phyloP scores from a whole-genome alignment of 2,888 invertebrate genomes.

The Pseudococcus jackbeardsleyi region DNA sequence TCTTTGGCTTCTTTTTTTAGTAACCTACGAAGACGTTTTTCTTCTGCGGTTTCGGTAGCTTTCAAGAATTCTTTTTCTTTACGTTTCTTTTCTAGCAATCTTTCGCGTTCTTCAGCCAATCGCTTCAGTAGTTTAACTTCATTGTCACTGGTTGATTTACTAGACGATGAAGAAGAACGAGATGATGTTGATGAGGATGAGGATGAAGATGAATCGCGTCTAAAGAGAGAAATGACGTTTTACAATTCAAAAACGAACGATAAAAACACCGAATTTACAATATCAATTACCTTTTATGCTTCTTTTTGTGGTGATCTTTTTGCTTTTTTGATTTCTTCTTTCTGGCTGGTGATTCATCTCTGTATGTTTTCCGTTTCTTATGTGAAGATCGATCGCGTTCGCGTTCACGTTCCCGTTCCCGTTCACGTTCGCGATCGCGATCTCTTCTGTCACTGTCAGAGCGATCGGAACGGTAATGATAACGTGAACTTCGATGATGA shows the following conservation, averaged over 20 bases:
- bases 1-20: constrained; percentile 94
- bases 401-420: not conserved
- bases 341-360: not conserved
- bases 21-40: constrained; percentile 87
- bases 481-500: not conserved
- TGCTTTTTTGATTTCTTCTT: constrained; percentile 47
- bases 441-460: not conserved
- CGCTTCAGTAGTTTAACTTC: constrained; percentile 79
- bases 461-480: not conserved
- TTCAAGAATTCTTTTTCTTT: constrained; percentile 84
- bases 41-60: constrained; percentile 94
- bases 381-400: not conserved
- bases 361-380: not conserved
- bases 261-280: not conserved
- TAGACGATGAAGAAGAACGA: constrained; percentile 66
- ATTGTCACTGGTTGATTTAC: constrained; percentile 70
- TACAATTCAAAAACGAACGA: not conserved
- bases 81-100: constrained; percentile 77
- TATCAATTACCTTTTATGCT: constrained; percentile 44
- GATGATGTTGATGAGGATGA: not conserved
- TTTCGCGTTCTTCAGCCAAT: constrained; percentile 80
- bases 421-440: not conserved
- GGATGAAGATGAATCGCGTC: not conserved
- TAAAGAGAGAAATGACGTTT: not conserved
- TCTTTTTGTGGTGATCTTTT: not conserved